These are phyloP conservation scores for Pteronotus mesoamericanus DNA, from an alignment of 2,797 vertebrate genomes.

Conservation along the genomic window DNA sequence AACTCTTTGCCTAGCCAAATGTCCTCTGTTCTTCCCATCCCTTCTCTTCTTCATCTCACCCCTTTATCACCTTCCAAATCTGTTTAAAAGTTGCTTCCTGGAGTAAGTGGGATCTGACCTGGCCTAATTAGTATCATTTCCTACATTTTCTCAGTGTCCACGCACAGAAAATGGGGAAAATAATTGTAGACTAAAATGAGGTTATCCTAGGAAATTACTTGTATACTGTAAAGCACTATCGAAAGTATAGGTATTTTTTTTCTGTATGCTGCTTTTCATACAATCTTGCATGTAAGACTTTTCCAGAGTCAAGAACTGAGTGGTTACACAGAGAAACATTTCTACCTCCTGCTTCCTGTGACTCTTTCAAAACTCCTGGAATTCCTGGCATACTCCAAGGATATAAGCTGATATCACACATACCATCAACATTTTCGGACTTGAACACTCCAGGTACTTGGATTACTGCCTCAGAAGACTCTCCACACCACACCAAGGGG, in stretches of 20 bases:
- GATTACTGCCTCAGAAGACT: neutral
- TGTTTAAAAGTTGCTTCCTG: neutral
- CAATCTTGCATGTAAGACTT: neutral
- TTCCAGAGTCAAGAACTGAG: slow-evolving; percentile 1
- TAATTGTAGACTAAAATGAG: neutral
- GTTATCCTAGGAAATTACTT: neutral
- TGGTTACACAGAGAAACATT: neutral
- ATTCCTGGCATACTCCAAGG: neutral
- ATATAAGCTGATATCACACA: neutral
- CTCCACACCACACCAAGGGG: neutral
- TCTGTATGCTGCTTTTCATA: neutral
- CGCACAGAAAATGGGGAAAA: neutral
- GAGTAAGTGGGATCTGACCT: neutral
- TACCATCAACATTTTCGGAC: neutral
- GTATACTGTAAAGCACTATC: neutral
- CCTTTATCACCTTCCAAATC: neutral
- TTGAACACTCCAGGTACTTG: neutral
- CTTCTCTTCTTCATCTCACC: neutral
- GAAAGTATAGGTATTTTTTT: neutral
- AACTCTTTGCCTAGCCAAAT: neutral
- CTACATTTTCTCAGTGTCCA: neutral
- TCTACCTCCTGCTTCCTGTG: neutral
- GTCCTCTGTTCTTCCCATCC: neutral
- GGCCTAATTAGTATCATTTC: neutral
- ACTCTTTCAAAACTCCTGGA: slow-evolving; percentile 2